Evolutionary conservation across 1,140 invertebrate species (phyloP), one percentile per base, ranked within the genome.

Genomic region (Drosophila ohnishii): DNA sequence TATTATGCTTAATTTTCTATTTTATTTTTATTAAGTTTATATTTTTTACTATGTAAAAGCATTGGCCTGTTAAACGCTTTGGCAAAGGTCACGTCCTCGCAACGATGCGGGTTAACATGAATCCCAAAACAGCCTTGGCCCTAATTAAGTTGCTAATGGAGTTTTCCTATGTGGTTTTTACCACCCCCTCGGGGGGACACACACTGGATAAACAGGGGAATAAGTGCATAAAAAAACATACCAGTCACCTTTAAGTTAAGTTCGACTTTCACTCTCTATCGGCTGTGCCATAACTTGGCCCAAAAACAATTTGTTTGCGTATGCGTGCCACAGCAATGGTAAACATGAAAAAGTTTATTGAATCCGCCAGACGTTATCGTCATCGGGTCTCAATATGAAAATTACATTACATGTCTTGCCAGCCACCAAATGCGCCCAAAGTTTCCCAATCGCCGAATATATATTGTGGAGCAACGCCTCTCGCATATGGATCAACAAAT

Each of bases 331-430:
- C 80, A 89, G 34, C 73, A 64, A 87, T 77, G 80, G 74, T 62
- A 70, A 82, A 85, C 59, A 67, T 71, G 51, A 35, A 78, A 78
- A 80, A 86, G 47, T 80, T 86, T 80, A 84, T 80, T 80, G 80
- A 83, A 85, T 77, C 75, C 62, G 47, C 55, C 45, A 60, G 62
- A 58, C 74, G 73, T 39, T 55, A 73, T 67, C 62, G 61, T 66
- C 73, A 74, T 75, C 74, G 74, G 75, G 13, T 63, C 56, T 56
- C 50, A 65, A 75, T 66, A 75, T 75, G 73, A 75, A 75, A 75
- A 75, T 75, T 66, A 75, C 73, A 75, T 70, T 75, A 72, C 50
- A 79, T 61, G 58, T 75, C 42, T 61, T 35, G n/a, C 45, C 37
- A 53, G 32, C 37, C 50, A 57, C 58, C 80, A 75, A 82, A 75